Percentiles rank a stretch among this genome's conserved stretches.
These are phyloP conservation scores for Caradrina clavipalpis DNA, from an alignment of 2,888 invertebrate species.

Conservation along the genomic window DNA sequence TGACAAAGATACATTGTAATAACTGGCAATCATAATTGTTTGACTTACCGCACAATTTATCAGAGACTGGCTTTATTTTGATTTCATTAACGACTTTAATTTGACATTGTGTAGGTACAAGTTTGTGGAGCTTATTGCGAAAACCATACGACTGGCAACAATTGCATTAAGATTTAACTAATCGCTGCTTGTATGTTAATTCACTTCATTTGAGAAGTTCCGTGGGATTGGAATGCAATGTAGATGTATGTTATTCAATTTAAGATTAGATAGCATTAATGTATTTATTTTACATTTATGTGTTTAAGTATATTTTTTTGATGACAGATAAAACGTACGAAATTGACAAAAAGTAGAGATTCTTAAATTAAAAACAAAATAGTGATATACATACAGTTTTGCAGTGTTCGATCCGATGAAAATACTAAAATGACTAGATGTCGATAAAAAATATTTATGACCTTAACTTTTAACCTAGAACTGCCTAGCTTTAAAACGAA, in stretches of 20 bases:
- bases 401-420: too few relatives aligned
- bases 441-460: neutral
- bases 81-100: constrained; percentile 75
- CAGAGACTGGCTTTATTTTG: constrained; percentile 78
- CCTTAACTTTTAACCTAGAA: constrained; percentile 5
- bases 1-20: constrained; percentile 87
- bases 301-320: neutral
- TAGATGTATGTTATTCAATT: constrained; percentile 35
- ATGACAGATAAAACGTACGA: too few relatives aligned
- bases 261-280: constrained; percentile 32
- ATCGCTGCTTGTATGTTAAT: constrained; percentile 63
- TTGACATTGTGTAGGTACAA: constrained; percentile 62
- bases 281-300: constrained; percentile 16
- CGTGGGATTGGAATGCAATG: constrained; percentile 53
- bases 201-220: constrained; percentile 49
- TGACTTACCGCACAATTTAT: constrained; percentile 83
- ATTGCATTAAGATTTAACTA: constrained; percentile 57
- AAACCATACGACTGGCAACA: constrained; percentile 46
- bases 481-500: neutral
- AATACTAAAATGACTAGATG: neutral
- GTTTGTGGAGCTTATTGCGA: constrained; percentile 52
- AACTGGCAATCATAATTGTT: constrained; percentile 84
- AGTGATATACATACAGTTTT: neutral
- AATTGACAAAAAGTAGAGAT: too few relatives aligned
- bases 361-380: neutral